phyloP scores from a whole-genome alignment of 2,797 vertebrate genomes.

The Eptatretus atami region DNA sequence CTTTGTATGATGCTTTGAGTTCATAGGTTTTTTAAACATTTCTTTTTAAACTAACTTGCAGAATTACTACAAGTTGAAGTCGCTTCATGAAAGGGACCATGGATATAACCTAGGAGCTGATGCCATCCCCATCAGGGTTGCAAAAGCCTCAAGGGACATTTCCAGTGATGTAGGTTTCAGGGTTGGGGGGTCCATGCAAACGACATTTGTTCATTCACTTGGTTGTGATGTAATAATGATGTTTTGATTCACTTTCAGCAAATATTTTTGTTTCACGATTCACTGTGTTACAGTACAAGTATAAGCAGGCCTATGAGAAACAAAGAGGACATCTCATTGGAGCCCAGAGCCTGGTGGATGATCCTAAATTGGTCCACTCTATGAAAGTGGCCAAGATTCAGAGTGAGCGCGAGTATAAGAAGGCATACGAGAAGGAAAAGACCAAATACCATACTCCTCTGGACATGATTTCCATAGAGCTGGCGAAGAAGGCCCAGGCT shows the following conservation, averaged over 20 bases:
- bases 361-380: not conserved
- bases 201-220: too few relatives aligned
- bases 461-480: not conserved
- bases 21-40: too few relatives aligned
- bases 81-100: not conserved
- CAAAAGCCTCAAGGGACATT: slow-evolving; percentile 2
- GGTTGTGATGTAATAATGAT: too few relatives aligned
- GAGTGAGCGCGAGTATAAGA: slow-evolving; percentile 2
- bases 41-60: not conserved
- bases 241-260: too few relatives aligned
- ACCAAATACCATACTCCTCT: slow-evolving; percentile 2
- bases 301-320: not conserved
- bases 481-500: slow-evolving; percentile 4
- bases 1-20: too few relatives aligned
- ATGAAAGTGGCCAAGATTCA: slow-evolving; percentile 1
- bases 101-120: not conserved
- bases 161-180: not conserved
- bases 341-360: not conserved
- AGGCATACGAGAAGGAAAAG: not conserved
- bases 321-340: slow-evolving; percentile 1
- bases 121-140: not conserved
- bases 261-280: not conserved
- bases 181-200: not conserved
- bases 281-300: not conserved
- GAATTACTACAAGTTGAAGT: slow-evolving; percentile 3